These are phyloP conservation scores for Metopia argyrocephala DNA, from an alignment of 2,888 invertebrate species.

Conservation along the genomic window DNA sequence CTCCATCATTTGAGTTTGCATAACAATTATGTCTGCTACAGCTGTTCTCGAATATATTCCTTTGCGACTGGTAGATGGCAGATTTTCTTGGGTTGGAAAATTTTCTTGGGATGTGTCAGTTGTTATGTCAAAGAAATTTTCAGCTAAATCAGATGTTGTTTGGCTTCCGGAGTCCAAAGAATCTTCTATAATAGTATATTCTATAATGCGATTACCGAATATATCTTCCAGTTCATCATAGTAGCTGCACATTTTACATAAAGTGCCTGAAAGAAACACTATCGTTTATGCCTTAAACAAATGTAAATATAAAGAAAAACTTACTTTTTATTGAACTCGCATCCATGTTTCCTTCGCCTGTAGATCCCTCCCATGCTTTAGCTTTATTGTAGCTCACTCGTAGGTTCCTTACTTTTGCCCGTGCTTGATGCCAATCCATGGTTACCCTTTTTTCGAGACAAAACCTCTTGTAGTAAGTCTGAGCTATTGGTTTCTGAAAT, in stretches of 20 bases:
- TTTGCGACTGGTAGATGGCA: background rate
- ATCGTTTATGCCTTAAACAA: background rate
- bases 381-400: background rate
- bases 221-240: background rate
- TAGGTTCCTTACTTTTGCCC: background rate
- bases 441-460: background rate
- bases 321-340: background rate
- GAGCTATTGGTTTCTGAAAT: slow-evolving; percentile 8
- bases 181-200: background rate
- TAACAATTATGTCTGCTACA: slow-evolving; percentile 22
- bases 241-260: slow-evolving; percentile 26
- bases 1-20: slow-evolving; percentile 11
- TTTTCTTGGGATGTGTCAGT: background rate
- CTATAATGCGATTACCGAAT: slow-evolving; percentile 15
- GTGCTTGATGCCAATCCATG: background rate
- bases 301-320: background rate
- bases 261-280: background rate
- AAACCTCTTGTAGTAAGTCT: background rate
- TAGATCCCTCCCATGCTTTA: background rate
- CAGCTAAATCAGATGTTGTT: background rate
- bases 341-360: background rate
- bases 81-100: background rate
- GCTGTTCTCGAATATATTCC: slow-evolving; percentile 33
- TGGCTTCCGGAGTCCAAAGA: background rate
- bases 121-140: background rate